A percentile compares a stretch with the other conserved stretches of the same genome.
These are phyloP conservation scores for Eulemur rufifrons DNA, from an alignment of 2,113 vertebrate genomes.

Conservation along the genomic window DNA sequence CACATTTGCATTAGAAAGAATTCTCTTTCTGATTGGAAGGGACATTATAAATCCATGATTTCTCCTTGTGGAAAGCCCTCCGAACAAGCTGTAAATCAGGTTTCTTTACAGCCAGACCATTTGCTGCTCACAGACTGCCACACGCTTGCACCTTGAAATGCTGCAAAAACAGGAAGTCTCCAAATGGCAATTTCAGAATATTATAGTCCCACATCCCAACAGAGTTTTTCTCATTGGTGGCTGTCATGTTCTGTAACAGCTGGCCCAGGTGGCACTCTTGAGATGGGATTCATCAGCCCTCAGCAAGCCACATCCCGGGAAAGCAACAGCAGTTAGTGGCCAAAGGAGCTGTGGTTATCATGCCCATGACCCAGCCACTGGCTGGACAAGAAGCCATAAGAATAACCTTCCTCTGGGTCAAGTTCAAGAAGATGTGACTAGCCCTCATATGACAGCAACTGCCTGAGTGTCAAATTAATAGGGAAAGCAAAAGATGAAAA, in stretches of 20 bases:
- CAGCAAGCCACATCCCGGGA: not conserved
- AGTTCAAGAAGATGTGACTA: not conserved
- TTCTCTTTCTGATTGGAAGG: slow-evolving; percentile 67
- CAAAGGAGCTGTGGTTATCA: not conserved
- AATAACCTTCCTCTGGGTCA: not conserved
- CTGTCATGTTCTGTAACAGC: not conserved
- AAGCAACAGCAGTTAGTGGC: not conserved
- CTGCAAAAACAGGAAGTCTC: slow-evolving; percentile 67
- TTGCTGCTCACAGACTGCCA: slow-evolving; percentile 71
- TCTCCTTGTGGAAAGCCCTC: slow-evolving; percentile 68
- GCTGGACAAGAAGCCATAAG: not conserved
- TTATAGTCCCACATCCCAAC: slow-evolving; percentile 47
- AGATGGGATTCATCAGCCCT: slow-evolving; percentile 23
- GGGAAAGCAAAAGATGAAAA: slow-evolving; percentile 17
- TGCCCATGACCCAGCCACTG: not conserved
- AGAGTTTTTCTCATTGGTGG: slow-evolving; percentile 30
- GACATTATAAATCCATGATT: slow-evolving; percentile 58
- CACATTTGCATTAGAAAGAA: slow-evolving; percentile 65
- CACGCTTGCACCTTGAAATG: slow-evolving; percentile 50
- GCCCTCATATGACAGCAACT: not conserved
- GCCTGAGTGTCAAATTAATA: not conserved
- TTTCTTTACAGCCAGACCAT: slow-evolving; percentile 63
- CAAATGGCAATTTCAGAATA: slow-evolving; percentile 68
- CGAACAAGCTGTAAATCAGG: slow-evolving; percentile 59
- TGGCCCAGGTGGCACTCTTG: not conserved